phyloP scores from a whole-genome alignment of 1,140 invertebrate genomes.

The Araneus ventricosus region DNA sequence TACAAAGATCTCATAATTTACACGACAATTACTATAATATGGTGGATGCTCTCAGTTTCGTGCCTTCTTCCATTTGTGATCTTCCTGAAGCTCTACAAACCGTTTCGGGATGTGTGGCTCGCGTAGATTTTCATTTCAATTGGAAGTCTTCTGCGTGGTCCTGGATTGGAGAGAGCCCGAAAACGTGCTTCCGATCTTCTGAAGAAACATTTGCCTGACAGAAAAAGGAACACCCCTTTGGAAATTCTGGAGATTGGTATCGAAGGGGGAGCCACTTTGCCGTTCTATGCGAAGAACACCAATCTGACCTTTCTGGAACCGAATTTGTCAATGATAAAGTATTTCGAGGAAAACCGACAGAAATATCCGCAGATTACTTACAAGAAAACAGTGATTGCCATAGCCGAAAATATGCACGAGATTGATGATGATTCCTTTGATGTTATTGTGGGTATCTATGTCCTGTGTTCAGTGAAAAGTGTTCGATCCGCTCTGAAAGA shows the following conservation, averaged over 20 bases:
- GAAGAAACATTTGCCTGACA: not conserved
- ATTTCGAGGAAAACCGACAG: not conserved
- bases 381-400: not conserved
- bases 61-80: not conserved
- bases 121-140: not conserved
- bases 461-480: conserved; percentile 78
- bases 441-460: conserved; percentile 78
- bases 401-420: conserved; percentile 15
- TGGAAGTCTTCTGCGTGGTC: not conserved
- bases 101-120: not conserved
- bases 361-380: conserved; percentile 2
- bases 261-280: conserved; percentile 67
- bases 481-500: conserved; percentile 77
- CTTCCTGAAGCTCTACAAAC: not conserved
- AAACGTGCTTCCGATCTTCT: not conserved
- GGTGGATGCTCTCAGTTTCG: not conserved
- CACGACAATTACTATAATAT: not conserved
- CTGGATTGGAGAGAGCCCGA: not conserved
- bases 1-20: not conserved
- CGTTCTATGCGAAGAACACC: conserved; percentile 69
- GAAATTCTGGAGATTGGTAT: conserved; percentile 74
- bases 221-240: not conserved
- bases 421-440: conserved; percentile 78
- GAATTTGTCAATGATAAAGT: not conserved
- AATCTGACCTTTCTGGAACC: not conserved